These are phyloP conservation scores for Silurus aristotelis DNA, from an alignment of 2,797 vertebrate genomes.

Conservation along the genomic window DNA sequence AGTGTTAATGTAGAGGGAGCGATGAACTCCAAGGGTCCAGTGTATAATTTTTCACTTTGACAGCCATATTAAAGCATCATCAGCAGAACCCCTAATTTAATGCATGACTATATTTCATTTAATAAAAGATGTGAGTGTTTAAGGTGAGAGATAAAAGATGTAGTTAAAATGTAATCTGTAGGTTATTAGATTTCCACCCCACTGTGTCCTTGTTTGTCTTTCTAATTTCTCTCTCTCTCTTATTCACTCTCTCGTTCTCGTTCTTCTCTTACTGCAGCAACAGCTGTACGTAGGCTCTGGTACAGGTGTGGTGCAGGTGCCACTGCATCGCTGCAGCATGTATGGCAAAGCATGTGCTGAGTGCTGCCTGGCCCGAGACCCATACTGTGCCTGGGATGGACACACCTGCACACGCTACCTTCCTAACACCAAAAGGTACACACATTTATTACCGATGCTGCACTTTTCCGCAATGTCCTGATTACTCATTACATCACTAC, in stretches of 20 bases:
- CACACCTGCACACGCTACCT: slow-evolving; percentile 78
- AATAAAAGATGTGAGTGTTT: slow-evolving; percentile 18
- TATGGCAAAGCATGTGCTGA: slow-evolving; percentile 91
- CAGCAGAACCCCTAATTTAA: not conserved
- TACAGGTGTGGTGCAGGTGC: slow-evolving; percentile 79
- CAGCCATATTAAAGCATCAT: slow-evolving; percentile 25
- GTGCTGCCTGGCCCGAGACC: slow-evolving; percentile 93
- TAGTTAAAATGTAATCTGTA: slow-evolving; percentile 3
- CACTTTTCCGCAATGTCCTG: not conserved
- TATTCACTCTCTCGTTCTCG: slow-evolving; percentile 24
- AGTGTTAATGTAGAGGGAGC: not conserved
- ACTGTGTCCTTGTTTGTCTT: slow-evolving; percentile 27
- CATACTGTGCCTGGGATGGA: slow-evolving; percentile 93
- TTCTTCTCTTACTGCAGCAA: slow-evolving; percentile 76
- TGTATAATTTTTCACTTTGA: slow-evolving; percentile 19
- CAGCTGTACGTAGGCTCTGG: slow-evolving; percentile 89
- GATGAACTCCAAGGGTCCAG: not conserved
- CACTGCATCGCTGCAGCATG: slow-evolving; percentile 86
- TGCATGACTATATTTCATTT: slow-evolving; percentile 14
- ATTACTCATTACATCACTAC: not conserved
- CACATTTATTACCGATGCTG: not conserved
- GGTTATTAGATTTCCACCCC: slow-evolving; percentile 26
- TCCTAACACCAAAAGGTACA: slow-evolving; percentile 75
- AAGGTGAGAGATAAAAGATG: slow-evolving; percentile 8
- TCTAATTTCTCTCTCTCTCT: slow-evolving; percentile 19